A percentile compares a stretch with the other conserved stretches of the same genome.
Evolutionary conservation across 1,140 invertebrate genomes (phyloP).

Genomic region (Euschistus heros): DNA sequence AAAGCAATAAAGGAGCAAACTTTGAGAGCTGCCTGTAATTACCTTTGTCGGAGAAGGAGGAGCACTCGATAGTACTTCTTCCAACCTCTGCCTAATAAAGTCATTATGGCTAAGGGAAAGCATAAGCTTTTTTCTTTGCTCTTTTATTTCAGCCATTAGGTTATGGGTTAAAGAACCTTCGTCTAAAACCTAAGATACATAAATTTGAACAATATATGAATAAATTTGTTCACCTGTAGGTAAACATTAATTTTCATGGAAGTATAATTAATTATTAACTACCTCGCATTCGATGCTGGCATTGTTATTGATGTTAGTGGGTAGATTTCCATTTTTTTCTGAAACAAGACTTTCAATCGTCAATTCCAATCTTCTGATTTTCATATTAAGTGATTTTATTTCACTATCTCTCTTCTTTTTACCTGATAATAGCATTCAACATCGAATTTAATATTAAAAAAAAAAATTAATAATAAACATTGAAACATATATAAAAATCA

Average conservation of each 20-base stretch:
- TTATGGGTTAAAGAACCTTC: conserved; percentile 20
- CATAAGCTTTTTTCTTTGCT: conserved; percentile 35
- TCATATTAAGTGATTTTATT: conserved; percentile 11
- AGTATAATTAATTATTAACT: neutral
- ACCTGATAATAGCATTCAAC: neutral
- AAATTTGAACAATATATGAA: no score
- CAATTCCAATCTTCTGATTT: conserved; percentile 12
- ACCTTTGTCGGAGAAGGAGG: conserved; percentile 5
- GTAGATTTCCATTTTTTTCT: neutral
- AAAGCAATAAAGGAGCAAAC: no score
- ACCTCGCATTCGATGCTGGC: neutral
- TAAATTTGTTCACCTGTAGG: no score
- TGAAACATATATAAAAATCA: no score
- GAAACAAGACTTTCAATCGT: neutral
- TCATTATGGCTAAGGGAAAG: conserved; percentile 35
- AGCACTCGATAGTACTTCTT: conserved; percentile 26
- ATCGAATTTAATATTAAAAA: no score
- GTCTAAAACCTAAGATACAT: neutral
- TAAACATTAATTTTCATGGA: no score
- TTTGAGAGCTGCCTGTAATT: no score
- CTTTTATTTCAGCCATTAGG: conserved; percentile 35
- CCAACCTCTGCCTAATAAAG: conserved; percentile 33
- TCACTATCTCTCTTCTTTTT: conserved; percentile 3
- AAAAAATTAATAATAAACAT: no score
- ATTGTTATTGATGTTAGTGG: neutral